These are phyloP conservation scores for Eulemur rubriventer DNA, from an alignment of 2,797 vertebrate species.

Conservation along the genomic window DNA sequence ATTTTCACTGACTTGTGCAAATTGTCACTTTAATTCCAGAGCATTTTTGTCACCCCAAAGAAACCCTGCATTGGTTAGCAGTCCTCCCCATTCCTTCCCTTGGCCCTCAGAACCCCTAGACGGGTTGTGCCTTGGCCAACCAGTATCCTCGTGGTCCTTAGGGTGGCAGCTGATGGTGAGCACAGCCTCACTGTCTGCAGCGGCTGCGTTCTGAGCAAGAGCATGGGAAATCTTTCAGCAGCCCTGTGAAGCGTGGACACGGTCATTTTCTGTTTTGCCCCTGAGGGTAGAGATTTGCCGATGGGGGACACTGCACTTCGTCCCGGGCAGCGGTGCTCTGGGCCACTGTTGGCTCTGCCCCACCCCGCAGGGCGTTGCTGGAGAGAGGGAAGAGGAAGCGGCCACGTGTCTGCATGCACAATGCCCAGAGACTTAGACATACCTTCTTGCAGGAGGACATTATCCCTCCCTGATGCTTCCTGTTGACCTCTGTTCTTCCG, in stretches of 20 bases:
- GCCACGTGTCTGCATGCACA: rapidly evolving
- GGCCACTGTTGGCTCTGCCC: neutral
- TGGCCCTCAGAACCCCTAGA: neutral
- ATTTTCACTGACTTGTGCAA: neutral
- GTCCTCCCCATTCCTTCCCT: too few species aligned
- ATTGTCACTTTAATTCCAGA: neutral
- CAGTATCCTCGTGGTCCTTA: rapidly evolving
- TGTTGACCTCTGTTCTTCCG: neutral
- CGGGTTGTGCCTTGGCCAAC: neutral
- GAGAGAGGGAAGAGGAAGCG: neutral
- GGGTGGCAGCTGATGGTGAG: neutral
- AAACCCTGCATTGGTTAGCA: neutral
- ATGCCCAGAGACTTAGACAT: neutral
- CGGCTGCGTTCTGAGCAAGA: neutral
- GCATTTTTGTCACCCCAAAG: neutral
- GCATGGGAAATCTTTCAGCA: neutral
- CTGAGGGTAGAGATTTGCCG: neutral
- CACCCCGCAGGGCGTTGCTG: neutral
- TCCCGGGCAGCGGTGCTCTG: too few species aligned
- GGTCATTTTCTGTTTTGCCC: neutral
- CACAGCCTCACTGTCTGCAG: neutral
- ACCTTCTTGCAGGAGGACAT: neutral
- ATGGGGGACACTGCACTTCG: too few species aligned
- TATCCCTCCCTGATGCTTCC: neutral
- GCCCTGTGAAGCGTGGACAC: neutral